These are phyloP conservation scores for Hydractinia symbiolongicarpus DNA, from an alignment of 30 jellyfish, hydroid and myxozoan genomes.

Conservation along the genomic window DNA sequence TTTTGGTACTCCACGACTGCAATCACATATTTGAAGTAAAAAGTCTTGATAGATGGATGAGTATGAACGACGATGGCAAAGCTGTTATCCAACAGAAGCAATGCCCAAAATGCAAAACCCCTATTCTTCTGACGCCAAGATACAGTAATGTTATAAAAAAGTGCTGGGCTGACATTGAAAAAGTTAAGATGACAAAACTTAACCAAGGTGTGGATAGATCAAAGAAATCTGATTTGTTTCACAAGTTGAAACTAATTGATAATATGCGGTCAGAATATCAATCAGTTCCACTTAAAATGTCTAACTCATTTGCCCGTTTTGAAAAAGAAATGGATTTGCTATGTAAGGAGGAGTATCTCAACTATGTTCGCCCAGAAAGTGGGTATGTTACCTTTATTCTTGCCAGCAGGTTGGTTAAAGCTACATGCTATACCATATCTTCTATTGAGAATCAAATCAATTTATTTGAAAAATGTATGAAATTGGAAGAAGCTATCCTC, in stretches of 20 bases:
- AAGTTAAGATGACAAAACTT: conserved; percentile 28
- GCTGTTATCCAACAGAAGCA: conserved; percentile 28
- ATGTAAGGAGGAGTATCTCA: too few species aligned
- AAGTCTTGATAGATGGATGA: conserved; percentile 61
- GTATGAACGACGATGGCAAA: not conserved
- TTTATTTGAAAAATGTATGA: too few species aligned
- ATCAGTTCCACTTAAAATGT: too few species aligned
- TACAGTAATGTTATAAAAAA: conserved; percentile 44
- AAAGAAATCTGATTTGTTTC: too few species aligned
- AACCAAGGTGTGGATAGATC: not conserved
- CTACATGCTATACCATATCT: too few species aligned
- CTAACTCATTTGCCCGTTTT: too few species aligned
- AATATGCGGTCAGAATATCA: not conserved
- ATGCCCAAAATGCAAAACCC: conserved; percentile 69
- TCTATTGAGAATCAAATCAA: too few species aligned
- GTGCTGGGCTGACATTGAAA: conserved; percentile 26
- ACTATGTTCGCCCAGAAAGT: too few species aligned
- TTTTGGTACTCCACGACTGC: conserved; percentile 49
- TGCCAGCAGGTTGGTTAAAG: too few species aligned
- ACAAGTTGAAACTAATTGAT: conserved; percentile 18
- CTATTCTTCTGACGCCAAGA: conserved; percentile 33
- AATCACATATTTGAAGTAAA: conserved; percentile 46
- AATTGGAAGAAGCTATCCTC: too few species aligned
- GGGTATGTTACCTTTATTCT: too few species aligned
- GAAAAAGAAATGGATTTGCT: too few species aligned